Conservation (phyloP, 2,797 vertebrate species). For the Danio kyathit region DNA sequence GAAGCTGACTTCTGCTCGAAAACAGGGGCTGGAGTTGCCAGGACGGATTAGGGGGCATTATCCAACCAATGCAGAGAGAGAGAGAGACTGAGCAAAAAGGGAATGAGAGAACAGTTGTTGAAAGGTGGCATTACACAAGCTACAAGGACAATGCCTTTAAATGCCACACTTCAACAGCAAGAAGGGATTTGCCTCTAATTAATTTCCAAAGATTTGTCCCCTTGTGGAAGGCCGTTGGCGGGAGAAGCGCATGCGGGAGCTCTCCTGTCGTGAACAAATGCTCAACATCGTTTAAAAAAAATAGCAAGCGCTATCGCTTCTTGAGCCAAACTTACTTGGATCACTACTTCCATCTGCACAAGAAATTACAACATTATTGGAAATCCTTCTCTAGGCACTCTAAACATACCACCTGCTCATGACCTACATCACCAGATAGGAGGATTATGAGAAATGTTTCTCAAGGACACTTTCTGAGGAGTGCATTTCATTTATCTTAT, state of each 20-base stretch:
- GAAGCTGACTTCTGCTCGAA: slow-evolving; percentile 74
- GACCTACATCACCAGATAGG: slow-evolving; percentile 52
- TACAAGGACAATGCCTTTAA: slow-evolving; percentile 81
- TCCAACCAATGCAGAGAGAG: slow-evolving; percentile 46
- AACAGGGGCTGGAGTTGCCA: slow-evolving; percentile 77
- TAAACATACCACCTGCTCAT: slow-evolving; percentile 31
- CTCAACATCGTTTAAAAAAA: slow-evolving; percentile 76
- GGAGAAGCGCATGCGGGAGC: slow-evolving; percentile 68
- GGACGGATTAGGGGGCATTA: slow-evolving; percentile 81
- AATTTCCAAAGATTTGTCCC: slow-evolving; percentile 79
- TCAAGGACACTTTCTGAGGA: slow-evolving; percentile 50
- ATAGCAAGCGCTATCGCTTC: slow-evolving; percentile 70
- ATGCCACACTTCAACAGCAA: slow-evolving; percentile 81
- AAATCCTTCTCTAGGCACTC: slow-evolving; percentile 54
- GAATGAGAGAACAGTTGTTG: slow-evolving; percentile 71
- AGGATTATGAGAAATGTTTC: slow-evolving; percentile 55
- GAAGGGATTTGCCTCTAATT: slow-evolving; percentile 83
- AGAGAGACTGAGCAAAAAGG: slow-evolving; percentile 41
- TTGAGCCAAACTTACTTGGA: slow-evolving; percentile 52
- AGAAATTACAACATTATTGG: slow-evolving; percentile 52
- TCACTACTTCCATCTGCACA: slow-evolving; percentile 57
- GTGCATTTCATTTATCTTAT: slow-evolving; percentile 37
- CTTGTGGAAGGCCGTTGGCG: slow-evolving; percentile 71
- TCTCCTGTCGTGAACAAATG: slow-evolving; percentile 73
- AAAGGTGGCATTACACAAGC: slow-evolving; percentile 76